Percentiles rank a stretch among this genome's conserved stretches.
These are phyloP conservation scores for Plagodis dolabraria DNA, from an alignment of 2,888 invertebrate species.

Conservation along the genomic window DNA sequence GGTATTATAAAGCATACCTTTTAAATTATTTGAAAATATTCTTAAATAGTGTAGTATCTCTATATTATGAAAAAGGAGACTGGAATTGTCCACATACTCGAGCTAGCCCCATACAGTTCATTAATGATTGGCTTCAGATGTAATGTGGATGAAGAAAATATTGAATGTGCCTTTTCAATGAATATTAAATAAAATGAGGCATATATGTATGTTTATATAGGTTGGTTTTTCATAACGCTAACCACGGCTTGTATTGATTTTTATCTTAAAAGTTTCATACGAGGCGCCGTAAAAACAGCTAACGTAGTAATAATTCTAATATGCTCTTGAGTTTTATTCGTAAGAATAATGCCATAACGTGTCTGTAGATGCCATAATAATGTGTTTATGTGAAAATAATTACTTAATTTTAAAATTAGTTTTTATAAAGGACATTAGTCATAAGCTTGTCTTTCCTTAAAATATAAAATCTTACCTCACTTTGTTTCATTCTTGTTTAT, in stretches of 20 bases:
- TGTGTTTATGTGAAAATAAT: conserved; percentile 47
- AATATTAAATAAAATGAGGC: not conserved
- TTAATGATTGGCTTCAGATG: conserved; percentile 35
- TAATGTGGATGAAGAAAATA: conserved; percentile 17
- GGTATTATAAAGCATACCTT: conserved; percentile 21
- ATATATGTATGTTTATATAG: no score
- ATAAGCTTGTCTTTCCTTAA: conserved; percentile 62
- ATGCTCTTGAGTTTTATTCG: conserved; percentile 39
- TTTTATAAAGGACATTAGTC: conserved; percentile 54
- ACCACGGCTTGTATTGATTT: no score
- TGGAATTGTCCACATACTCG: conserved; percentile 37
- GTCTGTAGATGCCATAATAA: conserved; percentile 75
- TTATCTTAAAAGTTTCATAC: not conserved
- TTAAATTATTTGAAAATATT: conserved; percentile 21
- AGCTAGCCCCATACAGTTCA: conserved; percentile 44
- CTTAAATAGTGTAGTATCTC: no score
- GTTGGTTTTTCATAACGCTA: no score
- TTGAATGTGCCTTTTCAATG: not conserved
- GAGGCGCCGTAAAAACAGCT: conserved; percentile 14
- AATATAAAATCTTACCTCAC: conserved; percentile 64
- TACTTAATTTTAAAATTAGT: conserved; percentile 54
- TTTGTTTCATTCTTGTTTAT: conserved; percentile 59
- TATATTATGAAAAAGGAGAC: conserved; percentile 18
- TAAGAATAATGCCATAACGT: conserved; percentile 72
- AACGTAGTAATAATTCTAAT: conserved; percentile 25